Evolutionary conservation across 2,888 invertebrate genomes (phyloP).

Genomic region (Netelia virgata): DNA sequence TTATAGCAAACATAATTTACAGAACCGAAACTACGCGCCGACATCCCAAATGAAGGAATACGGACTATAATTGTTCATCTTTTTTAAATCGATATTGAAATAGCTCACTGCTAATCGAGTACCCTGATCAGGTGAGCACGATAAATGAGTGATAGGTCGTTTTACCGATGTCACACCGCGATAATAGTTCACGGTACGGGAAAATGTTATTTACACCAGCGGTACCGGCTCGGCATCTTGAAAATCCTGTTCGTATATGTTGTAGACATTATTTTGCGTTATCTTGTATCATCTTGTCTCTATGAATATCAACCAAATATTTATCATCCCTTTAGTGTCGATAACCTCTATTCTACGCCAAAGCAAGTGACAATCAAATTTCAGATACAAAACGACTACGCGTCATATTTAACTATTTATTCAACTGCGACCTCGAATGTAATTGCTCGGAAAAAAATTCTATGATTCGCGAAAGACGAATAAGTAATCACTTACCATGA

Average conservation of each 20-base stretch:
- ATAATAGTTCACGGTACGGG: slow-evolving; percentile 89
- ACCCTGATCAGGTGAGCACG: slow-evolving; percentile 90
- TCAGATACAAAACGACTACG: no score
- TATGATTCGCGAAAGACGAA: no score
- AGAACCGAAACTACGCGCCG: slow-evolving; percentile 80
- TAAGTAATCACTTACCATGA: no score
- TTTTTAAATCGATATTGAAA: slow-evolving; percentile 86
- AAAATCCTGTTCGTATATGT: slow-evolving; percentile 93
- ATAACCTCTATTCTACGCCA: no score
- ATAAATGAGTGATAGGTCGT: slow-evolving; percentile 87
- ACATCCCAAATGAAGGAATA: slow-evolving; percentile 90
- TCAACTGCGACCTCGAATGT: no score
- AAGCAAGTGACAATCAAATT: no score
- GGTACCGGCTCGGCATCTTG: slow-evolving; percentile 85
- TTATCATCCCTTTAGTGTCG: no score
- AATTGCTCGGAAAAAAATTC: no score
- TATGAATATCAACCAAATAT: no score
- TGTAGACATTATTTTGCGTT: slow-evolving; percentile 93
- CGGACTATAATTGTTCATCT: slow-evolving; percentile 83
- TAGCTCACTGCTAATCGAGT: slow-evolving; percentile 89
- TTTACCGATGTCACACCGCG: slow-evolving; percentile 87
- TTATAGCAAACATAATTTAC: neutral
- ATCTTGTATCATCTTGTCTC: no score
- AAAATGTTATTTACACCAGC: slow-evolving; percentile 87
- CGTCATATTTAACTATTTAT: no score